Percentiles rank a stretch among this genome's conserved stretches.
Conservation (phyloP, 2,888 invertebrate species). For the Ophion slaviceki region DNA sequence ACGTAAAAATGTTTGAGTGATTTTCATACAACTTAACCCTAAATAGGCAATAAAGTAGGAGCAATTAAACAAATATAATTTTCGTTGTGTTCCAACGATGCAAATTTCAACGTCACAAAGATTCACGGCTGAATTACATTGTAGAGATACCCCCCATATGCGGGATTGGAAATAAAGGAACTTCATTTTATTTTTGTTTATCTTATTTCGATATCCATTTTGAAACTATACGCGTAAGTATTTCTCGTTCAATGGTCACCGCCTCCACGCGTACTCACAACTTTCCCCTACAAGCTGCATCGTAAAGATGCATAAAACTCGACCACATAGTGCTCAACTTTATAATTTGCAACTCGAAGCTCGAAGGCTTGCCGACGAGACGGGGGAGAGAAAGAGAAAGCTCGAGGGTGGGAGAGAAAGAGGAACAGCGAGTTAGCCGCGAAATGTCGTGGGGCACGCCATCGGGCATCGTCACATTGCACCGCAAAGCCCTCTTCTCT, state of each 20-base stretch:
- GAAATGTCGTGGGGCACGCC: slow-evolving; percentile 70
- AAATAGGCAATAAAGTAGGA: too few species aligned
- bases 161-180: background rate
- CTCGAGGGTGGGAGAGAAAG: background rate
- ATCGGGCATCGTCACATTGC: slow-evolving; percentile 41
- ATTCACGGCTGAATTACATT: too few species aligned
- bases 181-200: slow-evolving; percentile 20
- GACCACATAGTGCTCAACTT: slow-evolving; percentile 70
- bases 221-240: background rate
- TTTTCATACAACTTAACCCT: too few species aligned
- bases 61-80: too few species aligned
- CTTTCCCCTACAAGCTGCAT: slow-evolving; percentile 42
- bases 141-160: too few species aligned
- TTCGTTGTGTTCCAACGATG: too few species aligned
- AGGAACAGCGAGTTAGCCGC: slow-evolving; percentile 40
- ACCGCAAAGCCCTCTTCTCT: slow-evolving; percentile 19
- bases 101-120: too few species aligned
- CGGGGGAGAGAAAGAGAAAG: background rate
- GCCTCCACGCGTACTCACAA: slow-evolving; percentile 48
- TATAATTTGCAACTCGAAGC: slow-evolving; percentile 75
- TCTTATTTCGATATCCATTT: slow-evolving; percentile 9
- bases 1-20: too few species aligned
- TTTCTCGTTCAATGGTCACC: slow-evolving; percentile 39
- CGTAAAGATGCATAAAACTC: slow-evolving; percentile 71
- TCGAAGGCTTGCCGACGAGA: slow-evolving; percentile 52